phyloP scores from a whole-genome alignment of 37 sponge, comb jelly and placozoan genomes.

The Chondrilla cf. caribensis region DNA sequence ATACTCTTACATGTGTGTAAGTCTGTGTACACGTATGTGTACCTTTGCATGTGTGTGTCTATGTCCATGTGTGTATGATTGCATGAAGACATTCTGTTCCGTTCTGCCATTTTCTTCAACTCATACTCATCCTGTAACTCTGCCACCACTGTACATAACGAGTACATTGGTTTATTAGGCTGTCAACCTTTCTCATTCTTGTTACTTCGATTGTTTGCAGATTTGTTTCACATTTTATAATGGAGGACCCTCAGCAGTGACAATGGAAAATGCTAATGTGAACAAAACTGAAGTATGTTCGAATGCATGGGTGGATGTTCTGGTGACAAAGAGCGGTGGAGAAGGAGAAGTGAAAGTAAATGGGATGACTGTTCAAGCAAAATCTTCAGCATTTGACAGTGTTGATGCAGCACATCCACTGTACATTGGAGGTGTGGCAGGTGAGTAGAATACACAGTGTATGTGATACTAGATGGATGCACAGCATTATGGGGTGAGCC shows the following conservation, averaged over 20 bases:
- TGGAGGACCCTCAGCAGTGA: constrained; percentile 32
- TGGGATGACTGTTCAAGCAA: background rate
- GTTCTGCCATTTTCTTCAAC: too few species aligned
- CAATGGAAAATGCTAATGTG: constrained; percentile 29
- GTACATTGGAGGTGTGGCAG: constrained; percentile 64
- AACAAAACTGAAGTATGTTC: constrained; percentile 27
- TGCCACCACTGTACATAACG: too few species aligned
- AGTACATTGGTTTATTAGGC: too few species aligned
- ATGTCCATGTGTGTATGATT: too few species aligned
- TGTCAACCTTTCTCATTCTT: background rate
- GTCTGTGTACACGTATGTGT: background rate
- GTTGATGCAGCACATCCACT: constrained; percentile 40
- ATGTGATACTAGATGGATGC: background rate
- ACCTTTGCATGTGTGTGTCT: background rate
- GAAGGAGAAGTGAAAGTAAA: constrained; percentile 34
- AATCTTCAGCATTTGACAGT: constrained; percentile 6
- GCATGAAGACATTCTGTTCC: too few species aligned
- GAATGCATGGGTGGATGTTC: constrained; percentile 47
- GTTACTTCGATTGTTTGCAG: background rate
- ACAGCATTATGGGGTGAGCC: too few species aligned
- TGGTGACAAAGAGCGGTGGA: constrained; percentile 19
- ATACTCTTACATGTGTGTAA: too few species aligned
- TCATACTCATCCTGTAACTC: too few species aligned
- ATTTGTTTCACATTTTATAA: constrained; percentile 53
- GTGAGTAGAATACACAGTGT: constrained; percentile 28